Evolutionary conservation across 1,140 invertebrate genomes (phyloP).

Genomic region (Wiebesia pumilae): DNA sequence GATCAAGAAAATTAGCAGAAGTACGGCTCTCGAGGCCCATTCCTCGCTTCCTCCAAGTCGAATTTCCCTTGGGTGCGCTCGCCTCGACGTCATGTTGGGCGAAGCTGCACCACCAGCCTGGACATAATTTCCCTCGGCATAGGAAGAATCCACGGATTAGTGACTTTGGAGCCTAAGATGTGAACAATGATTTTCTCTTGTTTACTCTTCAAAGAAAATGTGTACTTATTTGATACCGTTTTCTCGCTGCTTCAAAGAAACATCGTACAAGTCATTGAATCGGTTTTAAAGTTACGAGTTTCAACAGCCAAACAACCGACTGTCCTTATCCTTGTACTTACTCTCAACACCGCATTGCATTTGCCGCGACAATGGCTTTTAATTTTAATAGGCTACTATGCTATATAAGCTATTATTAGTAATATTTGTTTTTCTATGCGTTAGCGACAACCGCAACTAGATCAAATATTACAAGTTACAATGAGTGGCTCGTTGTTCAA

Average conservation of each 20-base stretch:
- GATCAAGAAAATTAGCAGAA: not conserved
- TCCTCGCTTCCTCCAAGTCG: not conserved
- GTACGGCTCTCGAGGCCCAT: not conserved
- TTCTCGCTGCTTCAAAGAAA: not conserved
- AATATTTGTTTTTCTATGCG: not conserved
- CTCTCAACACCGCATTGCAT: too few relatives aligned
- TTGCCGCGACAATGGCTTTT: not conserved
- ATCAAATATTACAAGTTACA: too few relatives aligned
- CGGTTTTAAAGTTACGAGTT: not conserved
- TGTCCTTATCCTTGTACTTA: too few relatives aligned
- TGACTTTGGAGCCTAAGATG: not conserved
- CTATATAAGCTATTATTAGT: not conserved
- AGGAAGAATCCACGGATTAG: not conserved
- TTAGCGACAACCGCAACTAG: not conserved
- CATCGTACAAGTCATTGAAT: not conserved
- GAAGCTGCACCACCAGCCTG: slow-evolving; percentile 14
- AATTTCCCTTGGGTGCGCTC: not conserved
- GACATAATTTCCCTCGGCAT: slow-evolving; percentile 33
- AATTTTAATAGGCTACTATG: not conserved
- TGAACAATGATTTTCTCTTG: not conserved
- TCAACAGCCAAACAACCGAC: not conserved
- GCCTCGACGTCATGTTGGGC: slow-evolving; percentile 31
- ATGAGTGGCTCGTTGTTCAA: too few relatives aligned
- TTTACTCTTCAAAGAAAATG: not conserved
- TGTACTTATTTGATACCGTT: not conserved